Conservation (phyloP, 1,140 invertebrate genomes). For the Diprion similis region DNA sequence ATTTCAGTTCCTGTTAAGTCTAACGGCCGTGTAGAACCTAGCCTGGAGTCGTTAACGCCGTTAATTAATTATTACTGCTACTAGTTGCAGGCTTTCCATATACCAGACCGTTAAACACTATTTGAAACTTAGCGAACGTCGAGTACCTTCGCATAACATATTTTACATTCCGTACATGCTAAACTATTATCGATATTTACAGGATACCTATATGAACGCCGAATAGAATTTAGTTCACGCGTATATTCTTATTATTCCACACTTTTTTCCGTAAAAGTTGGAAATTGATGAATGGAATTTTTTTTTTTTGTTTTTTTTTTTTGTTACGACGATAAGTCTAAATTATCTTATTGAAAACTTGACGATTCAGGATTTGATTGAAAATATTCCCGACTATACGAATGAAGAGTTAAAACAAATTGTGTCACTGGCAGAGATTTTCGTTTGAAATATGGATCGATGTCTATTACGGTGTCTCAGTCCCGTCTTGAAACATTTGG, state of each 20-base stretch:
- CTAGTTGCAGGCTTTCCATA: neutral
- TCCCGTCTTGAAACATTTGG: constrained; percentile 5
- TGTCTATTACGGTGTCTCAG: neutral
- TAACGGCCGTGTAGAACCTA: neutral
- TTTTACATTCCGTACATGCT: neutral
- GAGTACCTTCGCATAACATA: neutral
- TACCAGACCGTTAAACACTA: neutral
- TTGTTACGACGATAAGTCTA: neutral
- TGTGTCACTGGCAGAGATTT: neutral
- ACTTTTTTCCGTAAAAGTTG: too few species aligned
- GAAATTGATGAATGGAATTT: too few species aligned
- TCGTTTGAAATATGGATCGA: too few species aligned
- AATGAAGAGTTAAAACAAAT: neutral
- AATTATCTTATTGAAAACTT: neutral
- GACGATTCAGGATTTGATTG: neutral
- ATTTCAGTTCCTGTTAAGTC: neutral
- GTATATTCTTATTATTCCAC: too few species aligned
- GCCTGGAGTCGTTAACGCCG: neutral
- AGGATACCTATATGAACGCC: too few species aligned
- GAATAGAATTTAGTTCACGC: too few species aligned
- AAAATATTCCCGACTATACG: neutral
- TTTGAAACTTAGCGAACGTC: neutral
- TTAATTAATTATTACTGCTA: constrained; percentile 4
- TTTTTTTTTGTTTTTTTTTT: neutral
- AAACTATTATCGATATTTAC: neutral